Percentiles rank a stretch among this genome's conserved stretches.
Evolutionary conservation across 2,797 vertebrate species (phyloP).

Genomic region (Botia almorhae): DNA sequence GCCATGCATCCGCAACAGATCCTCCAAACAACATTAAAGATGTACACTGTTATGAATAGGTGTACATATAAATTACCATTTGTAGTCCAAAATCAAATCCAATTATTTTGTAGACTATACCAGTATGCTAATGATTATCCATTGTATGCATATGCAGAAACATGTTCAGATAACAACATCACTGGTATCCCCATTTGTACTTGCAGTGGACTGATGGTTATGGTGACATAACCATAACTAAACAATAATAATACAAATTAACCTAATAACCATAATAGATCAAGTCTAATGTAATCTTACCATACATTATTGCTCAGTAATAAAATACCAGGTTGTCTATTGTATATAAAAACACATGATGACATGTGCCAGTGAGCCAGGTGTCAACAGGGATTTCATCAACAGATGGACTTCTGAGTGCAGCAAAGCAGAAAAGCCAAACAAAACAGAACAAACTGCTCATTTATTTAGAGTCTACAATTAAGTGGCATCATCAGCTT

Average conservation of each 20-base stretch:
- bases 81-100: neutral
- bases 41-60: neutral
- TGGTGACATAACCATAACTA: neutral
- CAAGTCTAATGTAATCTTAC: neutral
- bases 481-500: neutral
- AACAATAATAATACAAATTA: neutral
- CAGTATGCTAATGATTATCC: neutral
- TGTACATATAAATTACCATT: neutral
- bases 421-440: constrained; percentile 33
- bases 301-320: neutral
- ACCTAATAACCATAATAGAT: neutral
- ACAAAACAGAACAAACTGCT: constrained; percentile 16
- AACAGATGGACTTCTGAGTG: constrained; percentile 39
- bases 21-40: constrained; percentile 4
- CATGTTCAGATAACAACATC: neutral
- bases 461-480: neutral
- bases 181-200: neutral
- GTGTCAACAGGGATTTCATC: constrained; percentile 25
- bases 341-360: constrained; percentile 12
- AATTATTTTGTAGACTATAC: neutral
- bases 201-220: neutral
- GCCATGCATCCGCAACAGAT: neutral
- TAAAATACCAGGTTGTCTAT: constrained; percentile 17
- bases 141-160: neutral
- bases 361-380: neutral